These are phyloP conservation scores for Pterocles burchelli DNA, from an alignment of 2,113 vertebrate genomes.

Conservation along the genomic window DNA sequence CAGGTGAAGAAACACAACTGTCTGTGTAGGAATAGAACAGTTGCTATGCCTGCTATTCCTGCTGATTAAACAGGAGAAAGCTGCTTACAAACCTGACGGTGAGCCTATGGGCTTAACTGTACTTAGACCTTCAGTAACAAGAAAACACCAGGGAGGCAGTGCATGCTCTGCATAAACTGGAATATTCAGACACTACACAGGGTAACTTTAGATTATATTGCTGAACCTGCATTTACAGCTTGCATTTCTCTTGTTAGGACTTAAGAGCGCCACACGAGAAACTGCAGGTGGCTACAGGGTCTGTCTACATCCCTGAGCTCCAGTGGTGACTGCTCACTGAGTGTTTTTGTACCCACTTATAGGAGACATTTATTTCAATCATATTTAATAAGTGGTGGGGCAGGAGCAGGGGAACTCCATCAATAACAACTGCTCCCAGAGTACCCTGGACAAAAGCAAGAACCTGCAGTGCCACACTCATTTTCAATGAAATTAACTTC, in stretches of 20 bases:
- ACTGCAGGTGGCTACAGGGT: background rate
- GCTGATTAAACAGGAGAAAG: background rate
- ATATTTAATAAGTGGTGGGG: background rate
- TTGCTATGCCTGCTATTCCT: conserved; percentile 7
- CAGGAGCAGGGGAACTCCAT: background rate
- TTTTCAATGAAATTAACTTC: conserved; percentile 34
- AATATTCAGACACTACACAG: background rate
- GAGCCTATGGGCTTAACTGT: background rate
- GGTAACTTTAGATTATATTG: background rate
- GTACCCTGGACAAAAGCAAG: conserved; percentile 2
- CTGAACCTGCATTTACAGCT: background rate
- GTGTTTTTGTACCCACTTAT: background rate
- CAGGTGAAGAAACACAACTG: conserved; percentile 2
- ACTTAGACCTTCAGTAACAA: background rate
- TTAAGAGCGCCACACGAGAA: background rate
- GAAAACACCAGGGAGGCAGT: background rate
- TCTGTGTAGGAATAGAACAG: background rate
- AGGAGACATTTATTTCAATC: background rate
- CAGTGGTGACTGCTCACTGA: background rate
- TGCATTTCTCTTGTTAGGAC: background rate
- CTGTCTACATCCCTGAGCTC: background rate
- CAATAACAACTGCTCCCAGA: background rate
- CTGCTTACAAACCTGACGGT: background rate
- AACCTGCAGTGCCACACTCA: background rate
- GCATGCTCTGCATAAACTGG: background rate